Base-by-base conservation (phyloP, 2,797 vertebrate species). In the Bryconaethiops microstoma region DNA sequence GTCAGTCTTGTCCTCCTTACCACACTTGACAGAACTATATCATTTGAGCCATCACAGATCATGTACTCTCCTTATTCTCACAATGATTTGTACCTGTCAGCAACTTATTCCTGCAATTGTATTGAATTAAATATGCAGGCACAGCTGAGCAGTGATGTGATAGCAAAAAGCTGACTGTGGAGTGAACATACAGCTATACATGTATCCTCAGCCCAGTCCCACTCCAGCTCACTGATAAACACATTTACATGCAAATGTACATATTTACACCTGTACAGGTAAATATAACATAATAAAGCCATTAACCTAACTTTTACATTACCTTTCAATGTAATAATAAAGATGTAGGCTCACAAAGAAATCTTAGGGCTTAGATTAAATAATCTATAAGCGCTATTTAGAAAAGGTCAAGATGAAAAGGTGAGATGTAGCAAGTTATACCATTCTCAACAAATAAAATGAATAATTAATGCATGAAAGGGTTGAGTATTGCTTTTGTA, bases 121-220 rank as follows among this genome's bases (percentile, higher is more conserved):
- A 45, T 80, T 29, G 17, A 42, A 74, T 17, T 84, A 88, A 87
- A 87, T 90, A 74, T 63, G 54, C 69, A 64, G 2, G 62, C 6
- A 69, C 17, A 57, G 23, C 55, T 48, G 45, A 74, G 67, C 39
- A 74, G 45, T n/a, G 29, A 12, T 40, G 63, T 77, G 29, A 42
- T 19, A 52, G 25, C 12, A 45, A 65, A 60, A 14, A 48, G 23
- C 74, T 83, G 19, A 23, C 48, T 50, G 25, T 64, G n/a, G 39
- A 40, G 35, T 76, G 81, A 75, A 21, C 57, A 71, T 48, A 71
- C 25, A 39, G 25, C 25, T 73, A 16, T 16, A 52, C 1, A 52
- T 52, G 16, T 57, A 9, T 71, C 48, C 23, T 54, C 4, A 54
- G 5, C 50, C 14, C 25, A 19, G 0, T 9, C 16, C 48, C 50